phyloP scores from a whole-genome alignment of 2,113 vertebrate genomes.

The Pseudolaguvia tuberculata region DNA sequence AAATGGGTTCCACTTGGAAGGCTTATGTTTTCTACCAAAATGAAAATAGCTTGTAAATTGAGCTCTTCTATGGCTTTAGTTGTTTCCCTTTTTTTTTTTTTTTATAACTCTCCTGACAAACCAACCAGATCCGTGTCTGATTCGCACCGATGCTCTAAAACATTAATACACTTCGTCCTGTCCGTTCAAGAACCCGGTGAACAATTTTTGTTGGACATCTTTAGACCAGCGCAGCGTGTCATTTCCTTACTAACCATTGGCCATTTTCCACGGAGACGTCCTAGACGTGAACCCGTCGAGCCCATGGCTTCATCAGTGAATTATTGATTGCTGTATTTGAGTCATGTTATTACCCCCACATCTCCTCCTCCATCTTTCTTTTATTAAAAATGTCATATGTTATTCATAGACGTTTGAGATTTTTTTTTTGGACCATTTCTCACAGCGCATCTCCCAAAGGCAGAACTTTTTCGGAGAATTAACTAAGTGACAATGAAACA shows the following conservation, averaged over 20 bases:
- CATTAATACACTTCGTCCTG: not conserved
- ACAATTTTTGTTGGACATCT: slow-evolving; percentile 15
- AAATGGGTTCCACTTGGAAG: not conserved
- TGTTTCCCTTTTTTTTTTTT: too few relatives aligned
- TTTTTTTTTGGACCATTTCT: slow-evolving; percentile 28
- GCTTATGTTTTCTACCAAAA: not conserved
- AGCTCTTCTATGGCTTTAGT: not conserved
- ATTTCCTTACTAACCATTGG: slow-evolving; percentile 37
- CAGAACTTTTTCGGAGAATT: slow-evolving; percentile 6
- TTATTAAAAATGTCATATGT: slow-evolving; percentile 40
- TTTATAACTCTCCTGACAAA: too few relatives aligned
- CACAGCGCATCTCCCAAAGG: slow-evolving; percentile 5
- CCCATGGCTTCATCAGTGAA: slow-evolving; percentile 34
- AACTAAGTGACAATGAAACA: slow-evolving; percentile 12
- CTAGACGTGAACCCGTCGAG: slow-evolving; percentile 27
- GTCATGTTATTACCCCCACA: slow-evolving; percentile 36
- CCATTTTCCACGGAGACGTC: slow-evolving; percentile 28
- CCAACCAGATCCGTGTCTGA: not conserved
- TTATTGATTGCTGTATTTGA: slow-evolving; percentile 48
- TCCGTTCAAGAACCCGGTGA: not conserved
- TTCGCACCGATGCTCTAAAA: not conserved
- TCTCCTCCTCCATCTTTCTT: not conserved
- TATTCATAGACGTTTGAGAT: slow-evolving; percentile 36
- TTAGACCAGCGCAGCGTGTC: too few relatives aligned
- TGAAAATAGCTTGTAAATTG: not conserved